phyloP scores from a whole-genome alignment of 1,140 invertebrate genomes.

The Yoshiicerus persimilis region DNA sequence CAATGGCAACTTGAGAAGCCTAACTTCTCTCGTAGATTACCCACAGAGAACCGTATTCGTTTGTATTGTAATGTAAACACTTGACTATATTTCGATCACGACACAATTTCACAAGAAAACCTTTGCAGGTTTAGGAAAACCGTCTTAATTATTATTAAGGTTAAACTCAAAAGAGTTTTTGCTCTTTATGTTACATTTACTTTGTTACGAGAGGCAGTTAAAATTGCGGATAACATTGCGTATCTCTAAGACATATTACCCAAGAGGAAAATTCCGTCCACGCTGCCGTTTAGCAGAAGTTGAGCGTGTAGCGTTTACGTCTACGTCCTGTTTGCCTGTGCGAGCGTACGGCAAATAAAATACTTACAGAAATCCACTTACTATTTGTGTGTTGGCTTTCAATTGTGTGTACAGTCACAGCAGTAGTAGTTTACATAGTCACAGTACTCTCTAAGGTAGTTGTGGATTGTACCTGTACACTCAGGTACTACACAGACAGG shows the following conservation, averaged over 20 bases:
- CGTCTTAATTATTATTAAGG: neutral
- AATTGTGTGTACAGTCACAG: neutral
- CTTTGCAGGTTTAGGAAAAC: neutral
- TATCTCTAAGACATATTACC: neutral
- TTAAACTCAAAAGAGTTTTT: neutral
- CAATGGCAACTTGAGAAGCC: neutral
- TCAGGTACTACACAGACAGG: neutral
- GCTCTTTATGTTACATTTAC: neutral
- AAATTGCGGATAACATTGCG: neutral
- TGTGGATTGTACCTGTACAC: neutral
- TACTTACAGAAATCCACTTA: neutral
- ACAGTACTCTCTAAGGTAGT: neutral
- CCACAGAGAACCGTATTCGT: neutral
- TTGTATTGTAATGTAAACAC: too few relatives aligned
- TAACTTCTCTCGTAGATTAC: neutral
- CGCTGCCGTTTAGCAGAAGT: neutral
- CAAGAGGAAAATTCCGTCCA: neutral
- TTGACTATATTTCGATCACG: neutral
- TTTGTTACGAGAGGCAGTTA: neutral
- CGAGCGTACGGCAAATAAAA: neutral
- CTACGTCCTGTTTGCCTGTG: conserved; percentile 2
- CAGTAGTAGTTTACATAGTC: neutral
- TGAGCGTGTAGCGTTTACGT: conserved; percentile 2
- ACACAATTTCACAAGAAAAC: neutral
- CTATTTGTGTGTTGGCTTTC: neutral